These are phyloP conservation scores for Bemisia tabaci DNA, from an alignment of 1,140 invertebrate species.

Conservation along the genomic window DNA sequence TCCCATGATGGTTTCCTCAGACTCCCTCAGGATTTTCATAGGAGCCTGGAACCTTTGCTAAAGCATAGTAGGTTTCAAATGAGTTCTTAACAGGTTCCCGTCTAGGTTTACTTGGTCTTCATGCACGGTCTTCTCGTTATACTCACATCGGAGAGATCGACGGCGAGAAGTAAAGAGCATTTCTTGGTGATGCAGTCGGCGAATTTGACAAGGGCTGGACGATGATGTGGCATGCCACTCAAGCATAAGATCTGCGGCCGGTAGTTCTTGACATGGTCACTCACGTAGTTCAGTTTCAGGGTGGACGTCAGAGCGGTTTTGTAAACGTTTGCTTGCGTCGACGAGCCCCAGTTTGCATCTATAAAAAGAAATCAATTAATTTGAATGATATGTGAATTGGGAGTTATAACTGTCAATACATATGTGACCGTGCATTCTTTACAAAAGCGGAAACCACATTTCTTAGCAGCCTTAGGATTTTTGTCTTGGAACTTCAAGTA, in stretches of 20 bases:
- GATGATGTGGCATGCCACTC: slow-evolving; percentile 58
- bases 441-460: neutral
- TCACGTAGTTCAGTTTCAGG: slow-evolving; percentile 60
- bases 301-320: slow-evolving; percentile 77
- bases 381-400: too few species aligned
- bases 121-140: too few species aligned
- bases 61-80: too few species aligned
- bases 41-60: too few species aligned
- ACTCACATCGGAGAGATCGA: slow-evolving; percentile 65
- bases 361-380: slow-evolving; percentile 21
- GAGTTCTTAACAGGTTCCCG: too few species aligned
- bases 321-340: slow-evolving; percentile 90
- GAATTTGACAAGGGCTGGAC: slow-evolving; percentile 80
- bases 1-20: too few species aligned
- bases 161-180: slow-evolving; percentile 79
- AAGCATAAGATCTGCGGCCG: slow-evolving; percentile 80
- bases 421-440: too few species aligned
- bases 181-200: slow-evolving; percentile 84
- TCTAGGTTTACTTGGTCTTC: too few species aligned
- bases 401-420: too few species aligned
- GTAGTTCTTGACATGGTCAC: slow-evolving; percentile 95
- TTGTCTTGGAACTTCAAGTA: neutral
- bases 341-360: slow-evolving; percentile 98
- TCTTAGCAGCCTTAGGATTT: neutral
- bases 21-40: too few species aligned